phyloP scores from a whole-genome alignment of 2,888 invertebrate genomes.

The Patella caerulea region DNA sequence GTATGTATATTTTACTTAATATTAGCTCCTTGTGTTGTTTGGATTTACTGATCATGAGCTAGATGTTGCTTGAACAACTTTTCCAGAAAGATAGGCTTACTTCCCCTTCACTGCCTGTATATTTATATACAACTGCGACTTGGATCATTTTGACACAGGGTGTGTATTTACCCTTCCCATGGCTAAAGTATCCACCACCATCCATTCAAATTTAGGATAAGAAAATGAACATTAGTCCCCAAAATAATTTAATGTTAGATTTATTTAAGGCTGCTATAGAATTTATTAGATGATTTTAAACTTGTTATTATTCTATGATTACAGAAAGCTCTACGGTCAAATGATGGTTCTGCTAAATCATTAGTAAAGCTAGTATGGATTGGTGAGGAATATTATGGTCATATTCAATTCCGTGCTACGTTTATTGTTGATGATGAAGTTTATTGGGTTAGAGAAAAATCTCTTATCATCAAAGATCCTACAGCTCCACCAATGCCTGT shows the following conservation, averaged over 20 bases:
- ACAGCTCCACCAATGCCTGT: conserved; percentile 46
- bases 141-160: too few species aligned
- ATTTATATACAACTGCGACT: too few species aligned
- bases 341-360: conserved; percentile 39
- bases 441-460: conserved; percentile 66
- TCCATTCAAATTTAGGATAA: too few species aligned
- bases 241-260: too few species aligned
- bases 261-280: too few species aligned
- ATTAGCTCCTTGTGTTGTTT: conserved; percentile 10
- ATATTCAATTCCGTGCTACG: conserved; percentile 60
- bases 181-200: too few species aligned
- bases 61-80: conserved; percentile 4
- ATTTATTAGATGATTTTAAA: not conserved
- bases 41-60: conserved; percentile 17
- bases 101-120: too few species aligned
- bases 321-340: conserved; percentile 46
- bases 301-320: conserved; percentile 18
- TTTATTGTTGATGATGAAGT: conserved; percentile 52
- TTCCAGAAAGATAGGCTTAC: too few species aligned
- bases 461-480: conserved; percentile 51
- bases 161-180: too few species aligned
- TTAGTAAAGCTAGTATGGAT: conserved; percentile 56
- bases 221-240: too few species aligned
- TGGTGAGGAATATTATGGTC: conserved; percentile 46
- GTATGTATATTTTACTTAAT: not conserved